Conservation (phyloP, 2,888 invertebrate species). For the Leptura quadrifasciata region DNA sequence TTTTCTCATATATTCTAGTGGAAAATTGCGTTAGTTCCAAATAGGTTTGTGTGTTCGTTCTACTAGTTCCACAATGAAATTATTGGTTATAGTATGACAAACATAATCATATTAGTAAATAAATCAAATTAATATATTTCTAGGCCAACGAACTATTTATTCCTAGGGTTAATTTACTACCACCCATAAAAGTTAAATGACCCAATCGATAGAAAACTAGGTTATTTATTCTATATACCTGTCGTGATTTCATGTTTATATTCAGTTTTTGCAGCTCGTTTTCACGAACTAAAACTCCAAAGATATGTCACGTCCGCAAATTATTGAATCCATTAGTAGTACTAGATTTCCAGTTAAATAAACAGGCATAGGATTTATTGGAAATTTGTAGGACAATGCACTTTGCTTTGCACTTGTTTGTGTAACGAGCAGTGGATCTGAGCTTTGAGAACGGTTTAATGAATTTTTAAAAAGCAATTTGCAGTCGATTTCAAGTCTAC, state of each 20-base stretch:
- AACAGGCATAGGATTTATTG: background rate
- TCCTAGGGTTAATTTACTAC: slow-evolving; percentile 33
- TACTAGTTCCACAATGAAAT: too few species aligned
- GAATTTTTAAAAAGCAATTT: too few species aligned
- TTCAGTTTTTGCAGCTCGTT: background rate
- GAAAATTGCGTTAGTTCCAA: background rate
- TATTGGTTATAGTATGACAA: background rate
- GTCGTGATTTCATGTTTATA: slow-evolving; percentile 26
- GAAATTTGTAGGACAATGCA: slow-evolving; percentile 2
- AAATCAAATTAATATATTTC: background rate
- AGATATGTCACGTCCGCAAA: slow-evolving; percentile 17
- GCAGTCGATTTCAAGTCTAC: too few species aligned
- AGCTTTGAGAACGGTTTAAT: too few species aligned
- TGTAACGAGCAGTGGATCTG: too few species aligned
- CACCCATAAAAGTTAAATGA: slow-evolving; percentile 30
- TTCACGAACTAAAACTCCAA: background rate
- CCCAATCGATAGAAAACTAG: slow-evolving; percentile 41
- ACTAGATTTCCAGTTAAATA: slow-evolving; percentile 13
- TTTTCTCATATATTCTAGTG: too few species aligned
- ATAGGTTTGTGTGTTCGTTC: background rate
- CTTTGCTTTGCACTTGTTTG: background rate
- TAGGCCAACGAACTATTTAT: slow-evolving; percentile 22
- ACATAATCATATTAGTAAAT: background rate
- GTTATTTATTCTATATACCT: slow-evolving; percentile 35
- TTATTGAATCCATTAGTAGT: slow-evolving; percentile 13